phyloP scores from a whole-genome alignment of 2,797 vertebrate genomes.

The Carcharodon carcharias region DNA sequence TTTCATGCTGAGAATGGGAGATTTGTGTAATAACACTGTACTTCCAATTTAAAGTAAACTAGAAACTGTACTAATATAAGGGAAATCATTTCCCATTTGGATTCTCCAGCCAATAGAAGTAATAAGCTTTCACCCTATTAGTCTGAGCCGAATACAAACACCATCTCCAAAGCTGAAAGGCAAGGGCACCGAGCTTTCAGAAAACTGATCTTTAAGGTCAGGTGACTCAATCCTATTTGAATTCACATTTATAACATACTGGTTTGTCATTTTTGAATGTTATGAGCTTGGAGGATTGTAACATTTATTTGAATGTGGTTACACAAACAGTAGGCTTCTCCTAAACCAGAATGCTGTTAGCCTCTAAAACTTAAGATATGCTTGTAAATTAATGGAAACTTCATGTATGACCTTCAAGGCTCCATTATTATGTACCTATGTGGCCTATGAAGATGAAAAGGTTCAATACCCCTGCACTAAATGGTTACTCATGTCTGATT shows the following conservation, averaged over 20 bases:
- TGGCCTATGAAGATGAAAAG: background rate
- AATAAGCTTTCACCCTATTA: background rate
- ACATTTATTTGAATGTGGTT: background rate
- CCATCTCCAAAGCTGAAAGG: background rate
- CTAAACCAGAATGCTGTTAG: background rate
- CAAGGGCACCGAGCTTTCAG: background rate
- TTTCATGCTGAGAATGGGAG: background rate
- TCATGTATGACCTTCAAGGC: background rate
- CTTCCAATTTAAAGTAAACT: background rate
- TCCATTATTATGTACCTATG: background rate
- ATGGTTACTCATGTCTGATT: background rate
- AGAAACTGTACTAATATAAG: background rate
- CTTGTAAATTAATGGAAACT: background rate
- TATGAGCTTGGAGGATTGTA: background rate
- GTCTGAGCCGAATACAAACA: background rate
- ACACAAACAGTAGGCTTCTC: background rate
- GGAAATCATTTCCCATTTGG: background rate
- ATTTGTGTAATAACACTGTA: background rate
- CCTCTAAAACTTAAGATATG: background rate
- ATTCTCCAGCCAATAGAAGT: background rate
- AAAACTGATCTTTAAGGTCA: background rate
- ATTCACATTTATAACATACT: background rate
- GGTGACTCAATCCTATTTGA: background rate
- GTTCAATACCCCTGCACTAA: background rate
- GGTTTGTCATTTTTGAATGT: background rate